Base-by-base conservation (phyloP, 1,140 invertebrate species). In the Helicoverpa armigera region DNA sequence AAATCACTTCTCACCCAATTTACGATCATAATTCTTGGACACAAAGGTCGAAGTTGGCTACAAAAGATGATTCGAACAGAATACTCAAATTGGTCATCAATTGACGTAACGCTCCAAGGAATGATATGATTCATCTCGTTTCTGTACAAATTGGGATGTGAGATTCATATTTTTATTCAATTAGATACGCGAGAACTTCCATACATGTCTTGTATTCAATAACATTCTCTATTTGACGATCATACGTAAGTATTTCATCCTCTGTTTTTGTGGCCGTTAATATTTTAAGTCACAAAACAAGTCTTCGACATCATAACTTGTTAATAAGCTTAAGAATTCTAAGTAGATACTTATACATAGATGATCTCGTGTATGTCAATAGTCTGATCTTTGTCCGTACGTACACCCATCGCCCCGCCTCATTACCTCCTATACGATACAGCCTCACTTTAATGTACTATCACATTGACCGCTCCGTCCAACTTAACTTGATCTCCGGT, bases 161-260 rank as follows among this genome's bases (percentile, higher is more conserved):
- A 90, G 88, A 92, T 89, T 90, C 89, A 92, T 79, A 92, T 92
- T 92, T 92, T 90, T 89, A 94, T 91, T 92, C 90, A 92, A 94
- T 92, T 94, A 92, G 87, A 87, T 90, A 90, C 86, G 85, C 86
- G 91, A 90, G 89, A 91, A 90, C 91, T 85, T 89, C 89, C 90
- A 89, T 90, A 89, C 89, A 84, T 73, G 87, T 78, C 72, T 54
- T 82, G 84, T 87, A 86, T 89, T 88, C 84, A 86, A 82, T 84
- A 88, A 85, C 75, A 70, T 82, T 70, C 58, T 65, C 43, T 65
- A 80, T 80, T 43, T 67, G 51, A 74, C 48, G 67, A 74, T 13
- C 23, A 65, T 76, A 56, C 70, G 31, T 48, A 70, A 72, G 50
- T 51, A 67, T 75, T 82, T 60, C 13, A 70, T 70, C 60, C 58